Base-by-base conservation (phyloP, 35 echinoderm and acorn worm species). In the Strongylocentrotus purpuratus region DNA sequence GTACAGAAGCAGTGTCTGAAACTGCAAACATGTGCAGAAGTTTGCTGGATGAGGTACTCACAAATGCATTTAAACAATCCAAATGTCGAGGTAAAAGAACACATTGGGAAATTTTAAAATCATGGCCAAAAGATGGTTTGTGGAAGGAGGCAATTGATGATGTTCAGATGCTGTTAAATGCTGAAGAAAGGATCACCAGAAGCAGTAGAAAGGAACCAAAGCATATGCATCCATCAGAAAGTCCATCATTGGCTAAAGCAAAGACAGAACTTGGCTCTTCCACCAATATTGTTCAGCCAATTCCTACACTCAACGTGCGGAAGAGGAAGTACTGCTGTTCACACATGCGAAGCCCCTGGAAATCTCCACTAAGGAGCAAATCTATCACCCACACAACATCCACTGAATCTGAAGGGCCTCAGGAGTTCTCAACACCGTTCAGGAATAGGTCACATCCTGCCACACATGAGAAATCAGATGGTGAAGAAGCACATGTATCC, bases 341-440 rank as follows among this genome's bases (percentile, higher is more conserved):
- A 78, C 65, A 78, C 65, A 78, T 78, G 65, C 65, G 65, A n/a
- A 78, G 65, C 28, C 65, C 65, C 65, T 78, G 65, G 65, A 78
- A 78, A 78, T 7, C 22, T 78, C 7, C 65, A 78, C 4, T 22
- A 78, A 78, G 15, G 50, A 55, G 6, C 65, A 78, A 78, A 28
- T 22, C 22, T n/a, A 78, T 78, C 7, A 28, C 61, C 20, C 61
- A 70, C 22, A 18, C 5, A 78, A 78, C 25, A 78, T 78, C 18
- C n/a, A 78, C 28, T 8, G 3, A 78, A 28, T 22, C 65, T 78
- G 4, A 78, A 8, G 65, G 6, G 1, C 28, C 22, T 78, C 65
- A 78, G 22, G 20, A 78, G 28, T n/a, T n/a, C 25, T 78, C 65
- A 78, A 15, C 65, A 28, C 15, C 20, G 65, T 78, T 78, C 28